These are phyloP conservation scores for Noctilio leporinus DNA, from an alignment of 2,113 vertebrate genomes.

Conservation along the genomic window DNA sequence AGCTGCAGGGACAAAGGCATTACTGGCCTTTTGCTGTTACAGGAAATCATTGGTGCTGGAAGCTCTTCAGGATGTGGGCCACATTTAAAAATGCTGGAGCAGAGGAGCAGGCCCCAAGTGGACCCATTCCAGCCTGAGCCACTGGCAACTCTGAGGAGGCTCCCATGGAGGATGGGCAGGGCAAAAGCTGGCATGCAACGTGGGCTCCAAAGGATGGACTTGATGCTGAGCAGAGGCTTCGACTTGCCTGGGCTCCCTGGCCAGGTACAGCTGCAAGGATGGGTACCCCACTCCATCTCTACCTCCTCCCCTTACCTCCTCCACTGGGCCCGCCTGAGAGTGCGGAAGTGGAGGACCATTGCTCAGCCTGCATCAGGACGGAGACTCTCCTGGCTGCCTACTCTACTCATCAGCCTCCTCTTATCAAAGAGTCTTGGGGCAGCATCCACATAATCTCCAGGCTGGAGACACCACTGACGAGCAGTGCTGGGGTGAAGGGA, in stretches of 20 bases:
- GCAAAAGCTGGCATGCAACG: accelerated
- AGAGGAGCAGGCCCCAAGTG: neutral
- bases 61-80: neutral
- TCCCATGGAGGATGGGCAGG: accelerated
- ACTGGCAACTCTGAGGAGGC: neutral
- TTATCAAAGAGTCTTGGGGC: neutral
- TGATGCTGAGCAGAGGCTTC: neutral
- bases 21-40: neutral
- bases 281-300: neutral
- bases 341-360: accelerated
- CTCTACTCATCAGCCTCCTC: neutral
- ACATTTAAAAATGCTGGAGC: neutral
- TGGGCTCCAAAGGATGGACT: neutral
- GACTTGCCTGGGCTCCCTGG: neutral
- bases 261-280: neutral
- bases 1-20: neutral
- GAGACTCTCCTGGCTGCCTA: neutral
- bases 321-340: neutral
- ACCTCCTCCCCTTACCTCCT: accelerated
- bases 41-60: neutral
- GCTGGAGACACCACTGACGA: neutral
- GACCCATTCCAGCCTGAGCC: neutral
- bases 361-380: neutral
- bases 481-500: too few relatives aligned
- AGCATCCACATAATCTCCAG: neutral